Conservation (phyloP, 2,113 vertebrate genomes). For the Crocuta crocuta region DNA sequence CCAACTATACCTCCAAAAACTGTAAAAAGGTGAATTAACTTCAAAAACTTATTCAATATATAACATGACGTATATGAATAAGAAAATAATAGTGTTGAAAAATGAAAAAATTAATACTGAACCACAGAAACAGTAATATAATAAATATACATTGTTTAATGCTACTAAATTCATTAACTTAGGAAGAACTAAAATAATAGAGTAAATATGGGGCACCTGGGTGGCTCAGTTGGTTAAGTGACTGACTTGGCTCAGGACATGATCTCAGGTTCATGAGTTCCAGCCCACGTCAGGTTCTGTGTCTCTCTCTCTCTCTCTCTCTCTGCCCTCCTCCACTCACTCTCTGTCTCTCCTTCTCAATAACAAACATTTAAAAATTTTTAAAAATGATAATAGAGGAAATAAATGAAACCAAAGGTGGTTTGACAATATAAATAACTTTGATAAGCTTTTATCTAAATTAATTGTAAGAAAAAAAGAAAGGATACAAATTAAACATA, state of each 20-base stretch:
- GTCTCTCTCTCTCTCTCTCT: no score
- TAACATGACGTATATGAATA: background rate
- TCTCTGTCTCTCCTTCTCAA: no score
- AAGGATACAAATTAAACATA: background rate
- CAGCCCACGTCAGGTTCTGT: no score
- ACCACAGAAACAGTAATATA: background rate
- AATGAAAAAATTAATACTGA: background rate
- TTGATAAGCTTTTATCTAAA: background rate
- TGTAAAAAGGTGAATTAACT: background rate
- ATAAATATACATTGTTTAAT: background rate
- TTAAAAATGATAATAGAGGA: background rate
- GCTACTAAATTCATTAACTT: background rate
- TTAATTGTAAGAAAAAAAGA: background rate
- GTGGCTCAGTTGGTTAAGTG: no score
- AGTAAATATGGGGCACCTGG: no score
- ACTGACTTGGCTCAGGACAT: no score
- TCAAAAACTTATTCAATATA: background rate
- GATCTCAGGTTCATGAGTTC: no score
- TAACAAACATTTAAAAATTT: no score
- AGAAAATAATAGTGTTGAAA: background rate
- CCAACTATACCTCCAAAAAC: background rate
- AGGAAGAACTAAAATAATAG: background rate
- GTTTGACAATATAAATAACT: background rate
- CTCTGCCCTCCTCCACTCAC: no score
- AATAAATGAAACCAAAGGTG: background rate